Conservation (phyloP, 2,113 vertebrate species). For the Galemys pyrenaicus region DNA sequence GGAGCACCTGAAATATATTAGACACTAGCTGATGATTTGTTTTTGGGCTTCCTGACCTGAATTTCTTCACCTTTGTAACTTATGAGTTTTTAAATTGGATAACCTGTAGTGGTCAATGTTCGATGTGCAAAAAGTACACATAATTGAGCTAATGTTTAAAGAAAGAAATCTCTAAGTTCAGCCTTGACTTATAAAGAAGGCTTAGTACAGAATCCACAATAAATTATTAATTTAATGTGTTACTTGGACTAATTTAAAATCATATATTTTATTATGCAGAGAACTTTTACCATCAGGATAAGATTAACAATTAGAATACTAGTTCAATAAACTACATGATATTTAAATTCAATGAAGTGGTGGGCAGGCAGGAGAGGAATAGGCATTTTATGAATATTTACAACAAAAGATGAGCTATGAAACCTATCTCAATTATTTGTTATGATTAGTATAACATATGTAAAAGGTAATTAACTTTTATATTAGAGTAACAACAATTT, state of each 20-base stretch:
- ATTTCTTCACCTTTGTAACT: constrained; percentile 45
- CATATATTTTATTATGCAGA: constrained; percentile 10
- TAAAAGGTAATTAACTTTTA: constrained; percentile 8
- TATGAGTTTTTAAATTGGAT: constrained; percentile 51
- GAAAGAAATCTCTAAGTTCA: constrained; percentile 16
- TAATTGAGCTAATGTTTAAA: constrained; percentile 13
- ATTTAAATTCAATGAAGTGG: neutral
- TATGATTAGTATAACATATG: neutral
- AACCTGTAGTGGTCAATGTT: neutral
- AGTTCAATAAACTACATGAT: neutral
- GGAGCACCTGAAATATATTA: neutral
- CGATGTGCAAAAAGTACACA: neutral
- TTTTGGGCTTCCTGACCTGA: constrained; percentile 18
- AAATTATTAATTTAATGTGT: neutral
- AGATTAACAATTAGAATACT: neutral
- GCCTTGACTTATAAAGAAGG: constrained; percentile 1
- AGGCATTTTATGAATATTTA: neutral
- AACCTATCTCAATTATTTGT: neutral
- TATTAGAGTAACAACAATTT: neutral
- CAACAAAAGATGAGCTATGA: neutral
- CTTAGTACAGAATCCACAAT: neutral
- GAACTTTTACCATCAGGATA: neutral
- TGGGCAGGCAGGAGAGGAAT: neutral
- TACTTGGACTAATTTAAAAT: neutral
- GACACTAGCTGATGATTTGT: neutral